A percentile compares a stretch with the other conserved stretches of the same genome.
phyloP scores from a whole-genome alignment of 1,140 invertebrate species.

The Platorchestia sp. region DNA sequence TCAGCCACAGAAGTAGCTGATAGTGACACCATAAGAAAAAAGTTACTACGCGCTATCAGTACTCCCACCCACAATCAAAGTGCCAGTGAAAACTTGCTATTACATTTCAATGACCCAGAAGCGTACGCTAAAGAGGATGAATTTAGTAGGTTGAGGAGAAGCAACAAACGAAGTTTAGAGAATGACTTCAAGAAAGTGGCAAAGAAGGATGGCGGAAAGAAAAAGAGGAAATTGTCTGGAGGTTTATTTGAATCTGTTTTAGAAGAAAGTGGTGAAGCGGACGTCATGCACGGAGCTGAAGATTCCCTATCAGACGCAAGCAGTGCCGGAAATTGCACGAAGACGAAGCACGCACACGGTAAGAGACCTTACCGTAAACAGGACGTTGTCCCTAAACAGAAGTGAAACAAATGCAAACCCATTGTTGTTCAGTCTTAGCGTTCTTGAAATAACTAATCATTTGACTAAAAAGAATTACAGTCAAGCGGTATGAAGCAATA shows the following conservation, averaged over 20 bases:
- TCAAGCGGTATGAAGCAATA: no score
- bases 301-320: background rate
- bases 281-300: background rate
- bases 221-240: slow-evolving; percentile 29
- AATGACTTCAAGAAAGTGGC: slow-evolving; percentile 22
- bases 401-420: background rate
- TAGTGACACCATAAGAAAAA: slow-evolving; percentile 13
- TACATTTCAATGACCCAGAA: slow-evolving; percentile 61
- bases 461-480: no score
- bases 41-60: slow-evolving; percentile 63
- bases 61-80: slow-evolving; percentile 59
- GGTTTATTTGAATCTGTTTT: slow-evolving; percentile 58
- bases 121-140: slow-evolving; percentile 56
- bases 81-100: slow-evolving; percentile 57
- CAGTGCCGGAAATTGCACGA: background rate
- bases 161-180: slow-evolving; percentile 26
- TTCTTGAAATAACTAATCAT: no score
- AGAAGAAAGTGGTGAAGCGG: background rate
- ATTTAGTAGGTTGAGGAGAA: slow-evolving; percentile 50
- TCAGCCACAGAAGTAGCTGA: background rate
- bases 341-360: background rate
- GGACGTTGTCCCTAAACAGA: background rate
- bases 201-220: background rate
- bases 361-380: background rate
- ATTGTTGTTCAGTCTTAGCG: background rate